These are phyloP conservation scores for Strongylocentrotus purpuratus DNA, from an alignment of 35 echinoderm and acorn worm genomes.

Conservation along the genomic window DNA sequence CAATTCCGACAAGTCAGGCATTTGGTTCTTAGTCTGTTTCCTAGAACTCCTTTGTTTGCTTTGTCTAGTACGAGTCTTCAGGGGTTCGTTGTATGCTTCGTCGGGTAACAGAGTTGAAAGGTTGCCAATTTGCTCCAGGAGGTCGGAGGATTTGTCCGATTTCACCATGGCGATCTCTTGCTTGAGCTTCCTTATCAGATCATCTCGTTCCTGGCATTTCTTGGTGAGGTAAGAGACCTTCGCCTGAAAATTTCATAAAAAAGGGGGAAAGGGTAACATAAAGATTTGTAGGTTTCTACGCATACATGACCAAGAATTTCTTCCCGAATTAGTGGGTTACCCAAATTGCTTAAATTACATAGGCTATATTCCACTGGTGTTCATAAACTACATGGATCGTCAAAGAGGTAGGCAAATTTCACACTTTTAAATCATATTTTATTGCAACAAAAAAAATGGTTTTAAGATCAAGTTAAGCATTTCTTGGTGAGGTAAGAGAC, in stretches of 20 bases:
- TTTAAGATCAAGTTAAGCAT: too few relatives aligned
- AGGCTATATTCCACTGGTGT: not conserved
- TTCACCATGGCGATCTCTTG: conserved; percentile 56
- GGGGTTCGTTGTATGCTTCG: conserved; percentile 56
- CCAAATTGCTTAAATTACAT: not conserved
- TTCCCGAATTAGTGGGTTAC: not conserved
- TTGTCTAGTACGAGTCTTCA: not conserved
- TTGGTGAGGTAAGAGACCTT: conserved; percentile 77
- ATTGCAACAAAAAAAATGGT: too few relatives aligned
- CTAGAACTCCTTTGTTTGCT: not conserved
- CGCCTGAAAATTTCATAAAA: conserved; percentile 55
- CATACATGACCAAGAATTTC: not conserved
- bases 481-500: conserved; percentile 76
- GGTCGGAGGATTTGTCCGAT: conserved; percentile 57
- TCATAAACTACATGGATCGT: not conserved
- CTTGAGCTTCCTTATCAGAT: conserved; percentile 59
- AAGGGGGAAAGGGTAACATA: not conserved
- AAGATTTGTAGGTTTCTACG: too few relatives aligned
- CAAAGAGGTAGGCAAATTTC: too few relatives aligned
- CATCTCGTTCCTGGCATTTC: conserved; percentile 77
- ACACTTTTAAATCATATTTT: too few relatives aligned
- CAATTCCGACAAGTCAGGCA: not conserved
- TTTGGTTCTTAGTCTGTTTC: not conserved
- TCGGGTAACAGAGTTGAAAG: conserved; percentile 47
- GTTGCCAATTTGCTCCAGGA: conserved; percentile 67